These are phyloP conservation scores for Cyclophora albipunctata DNA, from an alignment of 2,888 invertebrate species.

Conservation along the genomic window DNA sequence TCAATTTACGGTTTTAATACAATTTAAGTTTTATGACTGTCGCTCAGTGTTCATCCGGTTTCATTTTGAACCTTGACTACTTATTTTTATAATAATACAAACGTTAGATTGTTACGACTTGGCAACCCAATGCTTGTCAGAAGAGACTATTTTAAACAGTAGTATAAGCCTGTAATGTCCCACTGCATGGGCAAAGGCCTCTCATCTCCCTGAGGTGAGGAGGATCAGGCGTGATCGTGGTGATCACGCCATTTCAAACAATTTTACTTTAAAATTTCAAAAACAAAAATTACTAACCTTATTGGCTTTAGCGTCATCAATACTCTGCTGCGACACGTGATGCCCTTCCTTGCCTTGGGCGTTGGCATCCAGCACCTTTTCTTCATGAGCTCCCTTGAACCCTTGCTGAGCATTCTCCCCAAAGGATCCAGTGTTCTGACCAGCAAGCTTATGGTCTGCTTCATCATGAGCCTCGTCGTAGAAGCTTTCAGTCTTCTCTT, in stretches of 20 bases:
- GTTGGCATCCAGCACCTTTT: slow-evolving; percentile 73
- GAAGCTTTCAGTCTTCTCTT: slow-evolving; percentile 78
- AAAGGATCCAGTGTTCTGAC: slow-evolving; percentile 74
- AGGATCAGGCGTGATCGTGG: too few relatives aligned
- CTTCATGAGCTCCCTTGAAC: slow-evolving; percentile 77
- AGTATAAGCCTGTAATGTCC: too few relatives aligned
- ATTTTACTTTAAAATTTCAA: too few relatives aligned
- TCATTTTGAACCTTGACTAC: too few relatives aligned
- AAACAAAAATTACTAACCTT: slow-evolving; percentile 44
- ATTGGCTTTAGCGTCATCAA: slow-evolving; percentile 76
- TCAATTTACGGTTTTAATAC: background rate
- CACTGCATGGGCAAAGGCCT: too few relatives aligned
- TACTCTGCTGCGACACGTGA: slow-evolving; percentile 69
- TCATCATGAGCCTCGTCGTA: slow-evolving; percentile 80
- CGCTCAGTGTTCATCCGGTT: too few relatives aligned
- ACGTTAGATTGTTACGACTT: too few relatives aligned
- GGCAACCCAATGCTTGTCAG: too few relatives aligned
- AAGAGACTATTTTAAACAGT: too few relatives aligned
- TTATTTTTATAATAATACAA: too few relatives aligned
- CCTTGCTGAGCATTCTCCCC: slow-evolving; percentile 74
- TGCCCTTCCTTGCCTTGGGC: slow-evolving; percentile 77
- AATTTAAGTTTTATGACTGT: background rate
- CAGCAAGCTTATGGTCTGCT: slow-evolving; percentile 74
- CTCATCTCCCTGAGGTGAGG: too few relatives aligned
- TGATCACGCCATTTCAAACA: too few relatives aligned